Conservation (phyloP, 2,888 invertebrate species). For the Acrocyrtus sp. region DNA sequence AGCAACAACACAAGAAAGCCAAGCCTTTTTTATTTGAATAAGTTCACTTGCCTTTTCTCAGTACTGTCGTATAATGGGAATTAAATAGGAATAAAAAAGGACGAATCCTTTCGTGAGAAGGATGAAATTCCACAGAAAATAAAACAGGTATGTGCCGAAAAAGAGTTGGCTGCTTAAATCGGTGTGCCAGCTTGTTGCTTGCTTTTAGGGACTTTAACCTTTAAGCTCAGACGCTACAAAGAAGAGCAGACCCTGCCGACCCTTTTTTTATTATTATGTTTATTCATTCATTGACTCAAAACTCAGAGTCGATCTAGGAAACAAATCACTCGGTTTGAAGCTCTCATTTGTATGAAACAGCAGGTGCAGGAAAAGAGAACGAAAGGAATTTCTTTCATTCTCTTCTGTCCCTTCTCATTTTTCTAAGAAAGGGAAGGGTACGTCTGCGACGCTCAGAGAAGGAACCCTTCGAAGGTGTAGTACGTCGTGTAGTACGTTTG, state of each 20-base stretch:
- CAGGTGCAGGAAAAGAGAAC: slow-evolving; percentile 22
- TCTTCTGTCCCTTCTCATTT: not conserved
- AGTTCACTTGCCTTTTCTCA: slow-evolving; percentile 21
- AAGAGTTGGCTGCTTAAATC: not conserved
- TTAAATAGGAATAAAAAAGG: slow-evolving; percentile 17
- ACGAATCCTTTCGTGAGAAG: not conserved
- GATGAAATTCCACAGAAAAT: slow-evolving; percentile 18
- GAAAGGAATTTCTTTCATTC: slow-evolving; percentile 36
- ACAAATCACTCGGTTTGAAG: not conserved
- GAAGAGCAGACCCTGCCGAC: slow-evolving; percentile 2
- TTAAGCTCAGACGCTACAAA: not conserved
- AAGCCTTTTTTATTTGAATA: slow-evolving; percentile 10
- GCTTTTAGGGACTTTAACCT: not conserved
- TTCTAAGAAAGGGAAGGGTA: slow-evolving; percentile 2
- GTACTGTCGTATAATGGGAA: slow-evolving; percentile 27
- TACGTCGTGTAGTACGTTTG: too few species aligned
- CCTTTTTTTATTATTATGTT: slow-evolving; percentile 8
- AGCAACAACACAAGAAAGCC: slow-evolving; percentile 1
- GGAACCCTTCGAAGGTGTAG: too few species aligned
- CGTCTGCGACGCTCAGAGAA: not conserved
- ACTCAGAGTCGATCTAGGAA: not conserved
- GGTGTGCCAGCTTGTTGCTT: not conserved
- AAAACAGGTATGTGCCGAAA: slow-evolving; percentile 38
- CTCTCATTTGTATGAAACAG: not conserved
- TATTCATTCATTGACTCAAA: slow-evolving; percentile 6